Evolutionary conservation across 2,888 invertebrate genomes (phyloP), one percentile per base, ranked within the genome.

Genomic region (Meganola albula): DNA sequence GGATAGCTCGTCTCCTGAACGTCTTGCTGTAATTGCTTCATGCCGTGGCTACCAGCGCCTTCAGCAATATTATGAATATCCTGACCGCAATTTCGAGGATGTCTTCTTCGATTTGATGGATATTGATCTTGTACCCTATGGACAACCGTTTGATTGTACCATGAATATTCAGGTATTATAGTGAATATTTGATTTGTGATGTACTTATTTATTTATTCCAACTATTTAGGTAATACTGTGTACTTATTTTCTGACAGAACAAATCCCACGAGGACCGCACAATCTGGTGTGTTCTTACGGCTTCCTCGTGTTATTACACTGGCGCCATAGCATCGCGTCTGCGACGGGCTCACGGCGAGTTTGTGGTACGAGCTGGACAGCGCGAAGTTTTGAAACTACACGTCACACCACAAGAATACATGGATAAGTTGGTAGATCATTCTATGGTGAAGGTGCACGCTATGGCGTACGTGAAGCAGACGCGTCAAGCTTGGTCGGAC

Each of bases 401-500:
- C 36, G 87, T 92, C 5, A 86, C 86, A 7, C 88, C 89, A 8
- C 88, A 89, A 31, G 92, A 92, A 39, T 93, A 93, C 65, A 85
- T 91, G 76, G 88, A 89, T 38, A 90, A 91, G 59, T 61, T 93
- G 46, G 90, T 90, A 0, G 93, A 93, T 57, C 91, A 92, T 53
- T 85, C 89, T 29, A 87, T 91, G 76, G 84, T 93, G 34, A 92
- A 92, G 75, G 89, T 93, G 37, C 91, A 91, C 51, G 90, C 91
- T n/a, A 88, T 91, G 75, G 90, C 91, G 2, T 89, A 88, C 43
- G 92, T 93, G 1, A 86, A 89, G 51, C 92, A 92, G 63, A 93
- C 93, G 0, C 88, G 88, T 24, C 93, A 93, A 65, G 89, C 90
- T 1, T 93, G 91, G 90, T 90, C 90, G 27, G 91, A 91, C 51